Evolutionary conservation across 1,140 invertebrate genomes (phyloP).

Genomic region (Heliconius melpomene): DNA sequence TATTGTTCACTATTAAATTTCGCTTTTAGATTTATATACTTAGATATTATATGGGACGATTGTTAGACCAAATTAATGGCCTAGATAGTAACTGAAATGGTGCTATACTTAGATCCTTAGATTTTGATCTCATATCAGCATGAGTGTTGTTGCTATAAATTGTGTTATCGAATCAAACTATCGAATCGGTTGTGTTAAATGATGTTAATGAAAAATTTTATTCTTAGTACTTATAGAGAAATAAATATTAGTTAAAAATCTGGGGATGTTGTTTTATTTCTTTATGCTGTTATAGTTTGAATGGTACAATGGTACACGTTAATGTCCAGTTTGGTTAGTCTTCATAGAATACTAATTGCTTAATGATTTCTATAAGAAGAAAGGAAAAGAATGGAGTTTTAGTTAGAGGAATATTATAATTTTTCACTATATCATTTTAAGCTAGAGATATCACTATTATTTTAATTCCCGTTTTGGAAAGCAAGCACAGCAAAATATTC

Average conservation of each 20-base stretch:
- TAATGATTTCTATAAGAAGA: too few relatives aligned
- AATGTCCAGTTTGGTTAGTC: too few relatives aligned
- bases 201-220: slow-evolving; percentile 72
- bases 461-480: too few relatives aligned
- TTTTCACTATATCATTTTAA: too few relatives aligned
- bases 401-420: too few relatives aligned
- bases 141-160: slow-evolving; percentile 55
- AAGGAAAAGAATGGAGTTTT: too few relatives aligned
- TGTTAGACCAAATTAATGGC: slow-evolving; percentile 76
- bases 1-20: slow-evolving; percentile 1
- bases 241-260: slow-evolving; percentile 55
- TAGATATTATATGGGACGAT: slow-evolving; percentile 37
- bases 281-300: too few relatives aligned
- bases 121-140: slow-evolving; percentile 78
- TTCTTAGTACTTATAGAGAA: slow-evolving; percentile 78
- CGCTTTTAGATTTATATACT: slow-evolving; percentile 26
- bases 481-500: too few relatives aligned
- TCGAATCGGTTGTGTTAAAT: slow-evolving; percentile 74
- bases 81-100: slow-evolving; percentile 76
- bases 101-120: slow-evolving; percentile 78
- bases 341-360: too few relatives aligned
- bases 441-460: too few relatives aligned
- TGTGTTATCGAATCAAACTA: slow-evolving; percentile 66
- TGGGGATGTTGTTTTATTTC: not conserved
- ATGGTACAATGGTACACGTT: too few relatives aligned